Evolutionary conservation across 2,113 vertebrate species (phyloP).

Genomic region (Cnemophilus loriae): DNA sequence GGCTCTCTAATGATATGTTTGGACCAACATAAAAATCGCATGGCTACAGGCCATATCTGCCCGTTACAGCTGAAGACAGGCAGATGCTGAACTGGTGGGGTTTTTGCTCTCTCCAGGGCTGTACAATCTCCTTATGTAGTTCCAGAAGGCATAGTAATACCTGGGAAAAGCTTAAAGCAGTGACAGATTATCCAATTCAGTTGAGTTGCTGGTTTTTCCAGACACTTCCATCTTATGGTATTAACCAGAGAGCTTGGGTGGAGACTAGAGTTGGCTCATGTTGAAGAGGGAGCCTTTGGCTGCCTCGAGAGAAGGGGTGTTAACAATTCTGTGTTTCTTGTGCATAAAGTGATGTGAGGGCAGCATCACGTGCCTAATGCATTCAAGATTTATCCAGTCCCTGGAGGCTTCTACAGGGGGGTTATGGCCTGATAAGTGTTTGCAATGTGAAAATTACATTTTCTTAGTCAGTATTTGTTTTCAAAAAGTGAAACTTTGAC

Average conservation of each 20-base stretch:
- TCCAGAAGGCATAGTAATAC: not conserved
- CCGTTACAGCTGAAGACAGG: not conserved
- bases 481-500: not conserved
- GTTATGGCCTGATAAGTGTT: not conserved
- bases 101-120: not conserved
- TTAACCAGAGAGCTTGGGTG: not conserved
- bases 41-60: not conserved
- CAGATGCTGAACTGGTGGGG: not conserved
- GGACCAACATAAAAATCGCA: not conserved
- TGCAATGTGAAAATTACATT: not conserved
- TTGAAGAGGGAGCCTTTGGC: not conserved
- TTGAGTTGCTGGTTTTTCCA: not conserved
- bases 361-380: not conserved
- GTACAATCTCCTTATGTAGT: not conserved
- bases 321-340: not conserved
- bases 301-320: accelerated
- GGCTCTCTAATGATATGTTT: not conserved
- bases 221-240: accelerated
- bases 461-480: not conserved
- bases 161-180: not conserved
- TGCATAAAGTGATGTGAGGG: not conserved
- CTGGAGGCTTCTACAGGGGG: not conserved
- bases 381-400: not conserved
- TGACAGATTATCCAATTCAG: not conserved
- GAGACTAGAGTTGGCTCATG: accelerated